Conservation (phyloP, 2,888 invertebrate genomes). For the Emmelina monodactyla region DNA sequence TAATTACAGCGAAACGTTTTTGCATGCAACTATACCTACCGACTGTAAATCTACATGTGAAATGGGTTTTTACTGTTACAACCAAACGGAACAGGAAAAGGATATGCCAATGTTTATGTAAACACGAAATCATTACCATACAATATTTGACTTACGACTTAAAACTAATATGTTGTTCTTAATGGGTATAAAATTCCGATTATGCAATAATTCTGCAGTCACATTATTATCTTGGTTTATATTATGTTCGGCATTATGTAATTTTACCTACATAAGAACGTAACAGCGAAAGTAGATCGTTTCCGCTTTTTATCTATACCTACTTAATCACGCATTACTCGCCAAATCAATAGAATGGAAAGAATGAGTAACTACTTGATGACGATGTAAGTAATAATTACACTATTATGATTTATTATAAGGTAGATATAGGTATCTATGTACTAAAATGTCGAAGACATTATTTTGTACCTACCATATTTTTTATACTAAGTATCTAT, state of each 20-base stretch:
- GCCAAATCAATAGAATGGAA: neutral
- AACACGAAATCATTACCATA: constrained; percentile 10
- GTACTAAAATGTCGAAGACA: neutral
- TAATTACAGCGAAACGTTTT: too few relatives aligned
- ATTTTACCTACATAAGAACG: neutral
- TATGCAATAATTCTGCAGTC: neutral
- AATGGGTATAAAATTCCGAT: neutral
- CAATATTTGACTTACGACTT: neutral
- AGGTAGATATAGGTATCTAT: neutral
- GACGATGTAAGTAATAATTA: too few relatives aligned
- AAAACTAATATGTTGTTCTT: neutral
- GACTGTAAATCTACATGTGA: neutral
- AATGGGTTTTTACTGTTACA: too few relatives aligned
- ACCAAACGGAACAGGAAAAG: constrained; percentile 11
- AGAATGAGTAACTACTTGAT: neutral
- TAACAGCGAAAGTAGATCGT: neutral
- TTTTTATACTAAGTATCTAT: too few relatives aligned
- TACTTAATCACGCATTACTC: neutral
- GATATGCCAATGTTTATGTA: constrained; percentile 7
- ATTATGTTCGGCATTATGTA: neutral
- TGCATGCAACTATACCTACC: neutral
- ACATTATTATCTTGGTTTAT: constrained; percentile 1
- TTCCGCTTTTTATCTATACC: neutral
- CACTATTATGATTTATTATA: neutral
- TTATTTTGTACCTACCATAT: neutral